Evolutionary conservation across 2,797 vertebrate species (phyloP), one percentile per base, ranked within the genome.

Genomic region (Sarcoramphus papa): DNA sequence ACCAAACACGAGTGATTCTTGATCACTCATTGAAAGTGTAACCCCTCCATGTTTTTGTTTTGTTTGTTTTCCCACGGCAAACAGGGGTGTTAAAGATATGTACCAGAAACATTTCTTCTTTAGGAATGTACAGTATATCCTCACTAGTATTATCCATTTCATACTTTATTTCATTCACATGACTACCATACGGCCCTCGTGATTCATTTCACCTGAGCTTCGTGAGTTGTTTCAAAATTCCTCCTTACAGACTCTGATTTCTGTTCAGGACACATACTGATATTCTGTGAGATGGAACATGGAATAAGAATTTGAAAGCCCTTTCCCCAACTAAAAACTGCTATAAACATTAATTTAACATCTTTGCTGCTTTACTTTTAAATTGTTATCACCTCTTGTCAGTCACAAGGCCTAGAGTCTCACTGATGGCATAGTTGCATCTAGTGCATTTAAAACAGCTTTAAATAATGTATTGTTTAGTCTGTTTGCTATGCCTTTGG

Each of bases 131-230:
- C 43, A 50, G 45, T 7, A 24, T 10, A 54, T 65, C 30, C 87
- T 78, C 53, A 33, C 24, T 56, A 47, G 60, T 12, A 67, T 43
- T 62, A 47, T 3, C 43, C 57, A 45, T 73, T 57, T 63, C 92
- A 85, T 41, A 35, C 69, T 74, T 63, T 35, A 24, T 43, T 82
- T 91, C 81, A 33, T 70, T 87, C 28, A 25, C 45, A 54, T 37
- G 27, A 81, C n/a, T 45, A 12, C 63, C 85, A 89, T 30, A 59
- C 33, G 75, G 78, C 37, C 51, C 37, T 75, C 0, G 0, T 24
- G 65, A 97, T 84, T 95, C 74, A 92, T 65, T 79, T 68, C 69
- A 88, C 53, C 80, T 67, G 72, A 91, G 47, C 47, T 68, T 65
- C 93, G 57, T 16, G 48, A 68, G 51, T 65, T 64, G 41, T 67